Percentiles rank a stretch among this genome's conserved stretches.
phyloP scores from a whole-genome alignment of 2,113 vertebrate species.

The Athene cunicularia region DNA sequence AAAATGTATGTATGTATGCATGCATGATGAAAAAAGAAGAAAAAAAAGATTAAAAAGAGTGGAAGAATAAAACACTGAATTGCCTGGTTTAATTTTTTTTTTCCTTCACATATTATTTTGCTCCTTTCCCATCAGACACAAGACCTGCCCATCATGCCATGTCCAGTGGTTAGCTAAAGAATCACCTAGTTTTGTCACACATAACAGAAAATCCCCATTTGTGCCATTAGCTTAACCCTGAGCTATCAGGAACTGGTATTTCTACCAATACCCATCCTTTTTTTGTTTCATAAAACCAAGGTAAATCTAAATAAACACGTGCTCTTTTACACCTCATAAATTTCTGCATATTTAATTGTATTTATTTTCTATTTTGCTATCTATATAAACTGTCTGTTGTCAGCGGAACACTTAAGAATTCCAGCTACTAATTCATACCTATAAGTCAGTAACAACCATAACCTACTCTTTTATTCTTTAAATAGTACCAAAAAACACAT shows the following conservation, averaged over 20 bases:
- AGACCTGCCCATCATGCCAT: neutral
- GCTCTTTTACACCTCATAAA: neutral
- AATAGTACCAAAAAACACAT: neutral
- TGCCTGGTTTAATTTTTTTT: neutral
- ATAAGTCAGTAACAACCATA: neutral
- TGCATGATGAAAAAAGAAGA: neutral
- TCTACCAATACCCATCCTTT: neutral
- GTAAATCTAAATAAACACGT: neutral
- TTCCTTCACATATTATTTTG: neutral
- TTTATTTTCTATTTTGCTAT: neutral
- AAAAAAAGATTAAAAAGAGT: rapidly evolving
- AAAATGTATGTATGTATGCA: neutral
- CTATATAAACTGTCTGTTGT: neutral
- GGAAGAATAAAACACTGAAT: neutral
- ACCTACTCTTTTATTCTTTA: neutral
- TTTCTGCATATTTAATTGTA: neutral
- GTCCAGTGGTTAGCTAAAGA: neutral
- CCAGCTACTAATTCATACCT: neutral
- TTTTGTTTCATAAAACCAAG: neutral
- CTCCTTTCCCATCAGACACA: neutral
- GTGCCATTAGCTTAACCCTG: neutral
- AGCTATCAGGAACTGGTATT: neutral
- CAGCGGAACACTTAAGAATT: neutral
- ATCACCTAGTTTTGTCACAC: neutral
- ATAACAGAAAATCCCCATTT: neutral